phyloP scores from a whole-genome alignment of 1,140 invertebrate species.

The Plectus sambesii region DNA sequence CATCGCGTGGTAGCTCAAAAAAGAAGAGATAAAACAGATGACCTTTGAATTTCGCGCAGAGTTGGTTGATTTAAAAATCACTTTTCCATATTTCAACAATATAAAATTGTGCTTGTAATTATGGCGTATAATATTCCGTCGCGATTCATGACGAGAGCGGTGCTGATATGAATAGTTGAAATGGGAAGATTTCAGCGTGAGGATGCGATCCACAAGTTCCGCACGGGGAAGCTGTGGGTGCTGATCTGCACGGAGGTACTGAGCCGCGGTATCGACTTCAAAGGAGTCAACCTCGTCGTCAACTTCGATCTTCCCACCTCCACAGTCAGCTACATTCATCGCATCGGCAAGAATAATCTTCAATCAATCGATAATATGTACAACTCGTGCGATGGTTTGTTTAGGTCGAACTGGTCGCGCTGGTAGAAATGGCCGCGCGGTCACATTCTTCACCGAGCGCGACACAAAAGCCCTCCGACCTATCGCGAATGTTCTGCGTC shows the following conservation, averaged over 20 bases:
- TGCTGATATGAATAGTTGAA: not conserved
- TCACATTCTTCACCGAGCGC: conserved; percentile 85
- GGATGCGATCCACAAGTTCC: conserved; percentile 72
- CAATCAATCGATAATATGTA: conserved; percentile 25
- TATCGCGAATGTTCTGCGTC: conserved; percentile 41
- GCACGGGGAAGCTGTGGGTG: conserved; percentile 83
- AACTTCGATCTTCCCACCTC: conserved; percentile 94
- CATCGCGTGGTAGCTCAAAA: too few species aligned
- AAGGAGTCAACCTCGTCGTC: conserved; percentile 86
- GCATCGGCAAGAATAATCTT: conserved; percentile 56
- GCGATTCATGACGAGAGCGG: not conserved
- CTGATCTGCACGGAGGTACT: conserved; percentile 92
- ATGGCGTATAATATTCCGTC: conserved; percentile 13
- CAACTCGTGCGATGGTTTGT: conserved; percentile 38
- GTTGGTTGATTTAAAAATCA: conserved; percentile 3
- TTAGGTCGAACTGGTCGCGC: conserved; percentile 78
- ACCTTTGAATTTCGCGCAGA: too few species aligned
- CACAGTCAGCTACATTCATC: conserved; percentile 84
- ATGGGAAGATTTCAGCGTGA: conserved; percentile 59
- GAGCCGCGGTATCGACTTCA: conserved; percentile 93
- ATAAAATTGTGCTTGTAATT: conserved; percentile 10
- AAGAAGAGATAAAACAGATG: too few species aligned
- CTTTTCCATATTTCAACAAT: conserved; percentile 9
- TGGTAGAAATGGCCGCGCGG: conserved; percentile 65
- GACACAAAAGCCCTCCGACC: conserved; percentile 52